phyloP scores from a whole-genome alignment of 2,888 invertebrate genomes.

The Silvanus unidentatus region DNA sequence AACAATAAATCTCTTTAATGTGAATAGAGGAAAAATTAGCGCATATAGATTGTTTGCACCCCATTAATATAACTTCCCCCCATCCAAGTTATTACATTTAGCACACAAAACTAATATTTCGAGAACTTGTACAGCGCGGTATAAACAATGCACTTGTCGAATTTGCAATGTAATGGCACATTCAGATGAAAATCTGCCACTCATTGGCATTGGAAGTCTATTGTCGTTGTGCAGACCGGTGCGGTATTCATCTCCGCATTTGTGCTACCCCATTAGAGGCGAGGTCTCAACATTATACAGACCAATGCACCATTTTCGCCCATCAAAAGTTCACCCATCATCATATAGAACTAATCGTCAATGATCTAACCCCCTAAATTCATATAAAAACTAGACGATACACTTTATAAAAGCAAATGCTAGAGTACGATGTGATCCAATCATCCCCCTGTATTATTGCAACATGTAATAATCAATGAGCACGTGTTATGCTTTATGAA shows the following conservation, averaged over 20 bases:
- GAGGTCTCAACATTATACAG: not conserved
- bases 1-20: no score
- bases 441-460: slow-evolving; percentile 3
- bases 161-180: slow-evolving; percentile 36
- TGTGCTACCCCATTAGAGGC: slow-evolving; percentile 39
- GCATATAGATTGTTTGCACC: not conserved
- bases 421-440: not conserved
- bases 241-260: slow-evolving; percentile 41
- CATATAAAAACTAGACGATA: not conserved
- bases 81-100: no score
- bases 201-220: slow-evolving; percentile 17
- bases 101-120: slow-evolving; percentile 27
- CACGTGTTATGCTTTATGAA: slow-evolving; percentile 8
- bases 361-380: not conserved
- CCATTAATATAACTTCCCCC: not conserved
- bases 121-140: slow-evolving; percentile 29
- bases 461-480: slow-evolving; percentile 1
- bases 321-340: not conserved
- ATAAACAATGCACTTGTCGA: slow-evolving; percentile 34
- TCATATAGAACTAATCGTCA: not conserved
- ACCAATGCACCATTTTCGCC: not conserved
- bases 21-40: not conserved
- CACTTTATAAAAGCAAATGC: not conserved
- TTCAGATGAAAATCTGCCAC: slow-evolving; percentile 35
- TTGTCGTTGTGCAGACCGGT: slow-evolving; percentile 30